These are phyloP conservation scores for Bos indicus DNA, from an alignment of 2,113 vertebrate species.

Conservation along the genomic window DNA sequence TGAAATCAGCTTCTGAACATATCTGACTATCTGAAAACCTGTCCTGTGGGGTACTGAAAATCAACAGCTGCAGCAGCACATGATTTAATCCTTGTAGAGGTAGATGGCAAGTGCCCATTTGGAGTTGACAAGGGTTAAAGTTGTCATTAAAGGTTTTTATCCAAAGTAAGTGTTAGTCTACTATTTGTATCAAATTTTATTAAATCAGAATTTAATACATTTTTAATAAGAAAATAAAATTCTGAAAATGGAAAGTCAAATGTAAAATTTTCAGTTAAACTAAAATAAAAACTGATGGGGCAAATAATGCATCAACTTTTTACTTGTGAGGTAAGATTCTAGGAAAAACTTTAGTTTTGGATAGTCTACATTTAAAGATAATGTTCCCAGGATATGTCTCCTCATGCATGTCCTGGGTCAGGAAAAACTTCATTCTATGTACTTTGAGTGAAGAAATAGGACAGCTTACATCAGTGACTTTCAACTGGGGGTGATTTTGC, in stretches of 20 bases:
- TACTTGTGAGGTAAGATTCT: background rate
- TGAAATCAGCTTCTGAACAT: background rate
- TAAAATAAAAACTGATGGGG: background rate
- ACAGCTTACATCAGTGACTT: background rate
- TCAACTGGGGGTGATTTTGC: background rate
- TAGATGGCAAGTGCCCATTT: background rate
- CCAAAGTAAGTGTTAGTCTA: background rate
- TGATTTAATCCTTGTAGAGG: background rate
- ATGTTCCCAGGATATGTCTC: background rate
- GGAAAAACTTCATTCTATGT: background rate
- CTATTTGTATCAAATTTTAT: slow-evolving; percentile 21
- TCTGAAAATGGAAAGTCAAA: background rate
- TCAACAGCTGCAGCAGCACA: background rate
- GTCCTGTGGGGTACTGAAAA: background rate
- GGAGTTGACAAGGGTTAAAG: background rate
- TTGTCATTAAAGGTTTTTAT: background rate
- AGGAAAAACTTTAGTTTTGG: background rate
- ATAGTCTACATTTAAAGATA: background rate
- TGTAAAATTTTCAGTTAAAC: background rate
- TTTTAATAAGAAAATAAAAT: background rate
- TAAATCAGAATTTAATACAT: slow-evolving; percentile 26
- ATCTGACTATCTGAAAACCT: background rate
- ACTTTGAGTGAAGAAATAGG: background rate
- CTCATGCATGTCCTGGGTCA: background rate
- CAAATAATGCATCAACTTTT: background rate